phyloP scores from a whole-genome alignment of 2,888 invertebrate genomes.

The Drosophila fulvimacula region DNA sequence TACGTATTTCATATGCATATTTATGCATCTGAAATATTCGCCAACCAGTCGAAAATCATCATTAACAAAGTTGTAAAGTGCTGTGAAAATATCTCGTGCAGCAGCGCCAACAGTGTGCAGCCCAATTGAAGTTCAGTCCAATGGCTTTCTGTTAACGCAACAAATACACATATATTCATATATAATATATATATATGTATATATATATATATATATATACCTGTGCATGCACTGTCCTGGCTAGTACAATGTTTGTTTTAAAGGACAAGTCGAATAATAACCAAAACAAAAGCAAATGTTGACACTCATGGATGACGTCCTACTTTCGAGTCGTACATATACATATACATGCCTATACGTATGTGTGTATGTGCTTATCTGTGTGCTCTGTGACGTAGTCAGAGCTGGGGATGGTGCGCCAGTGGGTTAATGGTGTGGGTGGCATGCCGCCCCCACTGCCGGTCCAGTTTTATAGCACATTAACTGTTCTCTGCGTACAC shows the following conservation, averaged over 20 bases:
- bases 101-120: not conserved
- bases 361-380: not conserved
- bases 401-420: not conserved
- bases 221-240: not conserved
- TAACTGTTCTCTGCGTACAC: not conserved
- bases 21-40: not conserved
- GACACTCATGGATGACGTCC: conserved; percentile 71
- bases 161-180: not conserved
- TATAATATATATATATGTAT: not conserved
- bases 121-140: not conserved
- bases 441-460: not conserved
- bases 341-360: conserved; percentile 7
- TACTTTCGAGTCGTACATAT: conserved; percentile 49
- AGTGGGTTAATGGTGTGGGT: conserved; percentile 6
- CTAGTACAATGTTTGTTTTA: not conserved
- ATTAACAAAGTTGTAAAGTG: not conserved
- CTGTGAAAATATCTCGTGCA: not conserved
- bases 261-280: conserved; percentile 6
- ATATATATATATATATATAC: not conserved
- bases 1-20: conserved; percentile 11
- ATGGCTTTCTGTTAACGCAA: not conserved
- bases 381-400: conserved; percentile 1
- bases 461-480: not conserved
- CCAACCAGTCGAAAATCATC: not conserved
- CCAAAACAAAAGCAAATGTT: conserved; percentile 57